These are phyloP conservation scores for Myripristis jacobus DNA, from an alignment of 2,797 vertebrate genomes.

Conservation along the genomic window DNA sequence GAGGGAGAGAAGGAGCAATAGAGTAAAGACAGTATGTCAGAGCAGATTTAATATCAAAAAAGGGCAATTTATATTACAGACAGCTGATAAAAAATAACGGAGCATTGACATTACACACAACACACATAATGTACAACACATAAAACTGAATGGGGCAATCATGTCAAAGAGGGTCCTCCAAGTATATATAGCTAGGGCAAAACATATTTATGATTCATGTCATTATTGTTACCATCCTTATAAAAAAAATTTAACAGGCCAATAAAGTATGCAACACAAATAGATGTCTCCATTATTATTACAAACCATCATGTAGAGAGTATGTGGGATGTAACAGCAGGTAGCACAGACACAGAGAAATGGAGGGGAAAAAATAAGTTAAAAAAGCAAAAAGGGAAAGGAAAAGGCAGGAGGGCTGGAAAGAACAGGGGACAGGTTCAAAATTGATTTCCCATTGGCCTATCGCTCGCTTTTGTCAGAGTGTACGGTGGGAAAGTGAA, in stretches of 20 bases:
- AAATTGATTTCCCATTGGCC: constrained; percentile 10
- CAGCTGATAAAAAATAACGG: neutral
- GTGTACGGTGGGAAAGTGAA: neutral
- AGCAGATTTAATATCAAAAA: constrained; percentile 13
- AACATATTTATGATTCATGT: too few relatives aligned
- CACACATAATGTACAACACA: neutral
- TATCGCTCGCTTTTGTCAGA: neutral
- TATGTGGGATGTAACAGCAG: constrained; percentile 7
- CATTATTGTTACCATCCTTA: too few relatives aligned
- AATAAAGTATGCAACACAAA: neutral
- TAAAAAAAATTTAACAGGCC: neutral
- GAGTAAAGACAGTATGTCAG: constrained; percentile 15
- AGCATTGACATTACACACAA: neutral
- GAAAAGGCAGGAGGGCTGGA: neutral
- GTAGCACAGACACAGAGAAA: neutral
- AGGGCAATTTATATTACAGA: constrained; percentile 27
- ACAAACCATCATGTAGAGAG: neutral
- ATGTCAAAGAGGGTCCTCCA: too few relatives aligned
- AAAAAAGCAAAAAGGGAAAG: neutral
- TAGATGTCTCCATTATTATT: neutral
- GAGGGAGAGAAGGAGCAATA: too few relatives aligned
- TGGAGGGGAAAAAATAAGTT: constrained; percentile 8
- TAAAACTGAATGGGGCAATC: too few relatives aligned
- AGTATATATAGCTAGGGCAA: too few relatives aligned
- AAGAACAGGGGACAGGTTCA: neutral